Conservation (phyloP, 2,888 invertebrate genomes). For the Nycteola revayana region DNA sequence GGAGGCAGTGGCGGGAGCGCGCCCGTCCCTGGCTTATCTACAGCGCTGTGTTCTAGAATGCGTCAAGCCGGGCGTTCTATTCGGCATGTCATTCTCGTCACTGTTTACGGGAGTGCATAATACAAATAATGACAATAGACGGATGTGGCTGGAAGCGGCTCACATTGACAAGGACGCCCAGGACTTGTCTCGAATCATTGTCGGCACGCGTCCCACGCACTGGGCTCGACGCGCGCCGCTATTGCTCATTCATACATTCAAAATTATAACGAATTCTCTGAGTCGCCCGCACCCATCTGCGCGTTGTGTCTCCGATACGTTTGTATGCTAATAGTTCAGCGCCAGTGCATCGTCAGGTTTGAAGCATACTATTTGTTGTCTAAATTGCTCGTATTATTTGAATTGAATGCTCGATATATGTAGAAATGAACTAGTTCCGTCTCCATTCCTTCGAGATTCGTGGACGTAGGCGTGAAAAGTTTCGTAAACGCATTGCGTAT, state of each 20-base stretch:
- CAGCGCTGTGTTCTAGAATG: slow-evolving; percentile 22
- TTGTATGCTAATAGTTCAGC: slow-evolving; percentile 79
- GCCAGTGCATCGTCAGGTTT: slow-evolving; percentile 76
- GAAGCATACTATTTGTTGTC: slow-evolving; percentile 73
- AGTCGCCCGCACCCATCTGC: slow-evolving; percentile 75
- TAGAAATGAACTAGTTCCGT: slow-evolving; percentile 75
- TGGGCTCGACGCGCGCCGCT: slow-evolving; percentile 61
- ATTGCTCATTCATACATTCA: slow-evolving; percentile 82
- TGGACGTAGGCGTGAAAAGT: slow-evolving; percentile 67
- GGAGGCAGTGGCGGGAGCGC: slow-evolving; percentile 15
- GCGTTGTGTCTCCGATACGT: slow-evolving; percentile 67
- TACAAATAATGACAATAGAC: slow-evolving; percentile 79
- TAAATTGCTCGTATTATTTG: slow-evolving; percentile 79
- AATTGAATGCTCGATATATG: slow-evolving; percentile 79
- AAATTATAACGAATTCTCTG: slow-evolving; percentile 75
- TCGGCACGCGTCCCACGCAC: slow-evolving; percentile 76
- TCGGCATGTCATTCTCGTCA: slow-evolving; percentile 61
- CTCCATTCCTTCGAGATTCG: slow-evolving; percentile 55
- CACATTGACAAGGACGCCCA: slow-evolving; percentile 82
- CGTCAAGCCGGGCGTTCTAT: slow-evolving; percentile 24
- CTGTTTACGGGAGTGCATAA: slow-evolving; percentile 72
- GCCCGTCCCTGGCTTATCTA: slow-evolving; percentile 5
- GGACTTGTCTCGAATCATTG: slow-evolving; percentile 76
- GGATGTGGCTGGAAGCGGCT: slow-evolving; percentile 81
- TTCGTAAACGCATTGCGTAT: slow-evolving; percentile 69